phyloP scores from a whole-genome alignment of 2,888 invertebrate species.

The Ryuthela nishihirai region DNA sequence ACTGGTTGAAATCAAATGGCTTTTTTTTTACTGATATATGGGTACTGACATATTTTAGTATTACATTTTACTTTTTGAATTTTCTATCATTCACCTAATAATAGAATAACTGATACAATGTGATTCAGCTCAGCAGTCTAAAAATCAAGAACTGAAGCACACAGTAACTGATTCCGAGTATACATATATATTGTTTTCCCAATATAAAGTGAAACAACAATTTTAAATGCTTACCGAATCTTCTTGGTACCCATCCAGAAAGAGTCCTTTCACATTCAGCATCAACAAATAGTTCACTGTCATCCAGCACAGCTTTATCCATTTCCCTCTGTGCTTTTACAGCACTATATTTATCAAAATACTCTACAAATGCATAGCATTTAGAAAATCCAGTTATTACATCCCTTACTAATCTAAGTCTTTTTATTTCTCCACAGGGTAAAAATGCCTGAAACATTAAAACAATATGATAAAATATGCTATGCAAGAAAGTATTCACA shows the following conservation, averaged over 20 bases:
- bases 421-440: conserved; percentile 63
- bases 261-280: conserved; percentile 67
- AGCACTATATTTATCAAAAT: conserved; percentile 60
- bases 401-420: conserved; percentile 66
- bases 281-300: conserved; percentile 68
- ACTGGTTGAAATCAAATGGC: too few species aligned
- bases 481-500: not conserved
- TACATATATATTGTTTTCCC: too few species aligned
- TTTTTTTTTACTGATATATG: too few species aligned
- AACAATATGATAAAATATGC: not conserved
- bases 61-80: too few species aligned
- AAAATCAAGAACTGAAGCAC: too few species aligned
- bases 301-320: conserved; percentile 62
- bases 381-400: conserved; percentile 77
- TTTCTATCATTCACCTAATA: too few species aligned
- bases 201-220: not conserved
- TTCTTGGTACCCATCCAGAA: conserved; percentile 76
- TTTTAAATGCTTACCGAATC: conserved; percentile 58
- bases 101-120: too few species aligned
- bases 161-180: too few species aligned
- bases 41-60: too few species aligned
- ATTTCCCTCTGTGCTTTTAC: conserved; percentile 61
- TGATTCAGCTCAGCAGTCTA: too few species aligned
- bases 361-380: conserved; percentile 84
- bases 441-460: conserved; percentile 50